phyloP scores from a whole-genome alignment of 2,113 vertebrate genomes.

The Holacanthus passer region DNA sequence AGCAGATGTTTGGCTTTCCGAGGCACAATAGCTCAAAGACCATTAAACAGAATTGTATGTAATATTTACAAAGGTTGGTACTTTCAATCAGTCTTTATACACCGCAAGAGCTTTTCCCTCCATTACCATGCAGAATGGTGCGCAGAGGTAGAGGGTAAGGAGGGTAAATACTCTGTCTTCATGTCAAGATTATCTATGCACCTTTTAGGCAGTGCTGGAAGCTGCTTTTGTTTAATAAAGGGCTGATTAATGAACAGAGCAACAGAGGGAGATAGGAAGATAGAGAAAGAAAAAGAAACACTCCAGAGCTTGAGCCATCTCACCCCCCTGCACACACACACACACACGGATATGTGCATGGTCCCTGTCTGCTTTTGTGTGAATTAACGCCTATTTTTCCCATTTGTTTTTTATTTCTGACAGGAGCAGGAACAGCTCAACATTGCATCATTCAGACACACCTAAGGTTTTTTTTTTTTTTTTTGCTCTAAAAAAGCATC shows the following conservation, averaged over 20 bases:
- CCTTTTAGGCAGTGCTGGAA: constrained; percentile 73
- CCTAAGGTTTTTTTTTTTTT: constrained; percentile 27
- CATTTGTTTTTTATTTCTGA: constrained; percentile 43
- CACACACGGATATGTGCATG: constrained; percentile 37
- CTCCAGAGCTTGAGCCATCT: constrained; percentile 31
- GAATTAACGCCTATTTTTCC: constrained; percentile 45
- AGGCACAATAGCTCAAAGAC: constrained; percentile 58
- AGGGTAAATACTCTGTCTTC: constrained; percentile 77
- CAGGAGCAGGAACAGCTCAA: constrained; percentile 42
- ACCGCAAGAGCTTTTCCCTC: constrained; percentile 36
- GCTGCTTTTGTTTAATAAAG: constrained; percentile 80
- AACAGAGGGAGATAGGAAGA: constrained; percentile 48
- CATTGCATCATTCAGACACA: constrained; percentile 64
- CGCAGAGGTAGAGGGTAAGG: constrained; percentile 56
- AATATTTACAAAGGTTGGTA: constrained; percentile 64
- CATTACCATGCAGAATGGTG: constrained; percentile 63
- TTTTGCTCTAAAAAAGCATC: constrained; percentile 40
- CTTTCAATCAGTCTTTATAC: constrained; percentile 67
- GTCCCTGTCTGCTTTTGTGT: constrained; percentile 44
- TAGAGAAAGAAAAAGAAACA: constrained; percentile 52
- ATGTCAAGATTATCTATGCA: constrained; percentile 77
- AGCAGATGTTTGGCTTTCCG: constrained; percentile 56
- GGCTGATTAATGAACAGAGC: constrained; percentile 78
- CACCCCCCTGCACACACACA: constrained; percentile 3
- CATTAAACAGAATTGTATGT: constrained; percentile 51